These are phyloP conservation scores for Achatina immaculata DNA, from an alignment of 1,140 invertebrate genomes.

Conservation along the genomic window DNA sequence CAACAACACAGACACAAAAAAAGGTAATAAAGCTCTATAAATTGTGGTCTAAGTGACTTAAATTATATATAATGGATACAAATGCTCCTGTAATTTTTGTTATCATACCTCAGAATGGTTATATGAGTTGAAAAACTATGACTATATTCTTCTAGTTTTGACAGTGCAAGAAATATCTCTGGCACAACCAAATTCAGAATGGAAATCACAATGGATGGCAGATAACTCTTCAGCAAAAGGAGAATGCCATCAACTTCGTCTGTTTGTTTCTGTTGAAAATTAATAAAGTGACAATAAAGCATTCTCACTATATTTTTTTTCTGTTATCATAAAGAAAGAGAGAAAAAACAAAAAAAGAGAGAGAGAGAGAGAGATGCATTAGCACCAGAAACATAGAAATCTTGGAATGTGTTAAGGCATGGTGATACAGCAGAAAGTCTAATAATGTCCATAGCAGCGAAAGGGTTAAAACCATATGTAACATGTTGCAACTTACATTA, in stretches of 20 bases:
- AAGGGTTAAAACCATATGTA: too few relatives aligned
- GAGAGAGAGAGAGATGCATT: too few relatives aligned
- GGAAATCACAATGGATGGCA: conserved; percentile 36
- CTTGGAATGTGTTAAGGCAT: too few relatives aligned
- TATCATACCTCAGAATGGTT: conserved; percentile 29
- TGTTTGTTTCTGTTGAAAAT: conserved; percentile 32
- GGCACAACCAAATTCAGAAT: conserved; percentile 27
- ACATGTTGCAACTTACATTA: too few relatives aligned
- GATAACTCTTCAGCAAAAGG: conserved; percentile 2
- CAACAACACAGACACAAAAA: too few relatives aligned
- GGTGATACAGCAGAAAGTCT: too few relatives aligned
- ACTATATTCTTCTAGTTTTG: conserved; percentile 24
- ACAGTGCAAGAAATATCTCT: conserved; percentile 21
- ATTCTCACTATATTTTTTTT: neutral
- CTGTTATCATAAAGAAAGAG: neutral
- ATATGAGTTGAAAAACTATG: conserved; percentile 26
- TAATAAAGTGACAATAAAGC: neutral
- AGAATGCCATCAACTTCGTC: neutral
- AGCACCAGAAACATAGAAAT: too few relatives aligned
- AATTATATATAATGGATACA: too few relatives aligned
- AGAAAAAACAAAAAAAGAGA: too few relatives aligned
- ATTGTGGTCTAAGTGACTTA: too few relatives aligned
- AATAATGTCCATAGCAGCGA: too few relatives aligned
- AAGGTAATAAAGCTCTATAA: too few relatives aligned
- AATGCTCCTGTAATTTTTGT: neutral